phyloP scores from a whole-genome alignment of 2,888 invertebrate species.

The Thysanoteuthis rhombus region DNA sequence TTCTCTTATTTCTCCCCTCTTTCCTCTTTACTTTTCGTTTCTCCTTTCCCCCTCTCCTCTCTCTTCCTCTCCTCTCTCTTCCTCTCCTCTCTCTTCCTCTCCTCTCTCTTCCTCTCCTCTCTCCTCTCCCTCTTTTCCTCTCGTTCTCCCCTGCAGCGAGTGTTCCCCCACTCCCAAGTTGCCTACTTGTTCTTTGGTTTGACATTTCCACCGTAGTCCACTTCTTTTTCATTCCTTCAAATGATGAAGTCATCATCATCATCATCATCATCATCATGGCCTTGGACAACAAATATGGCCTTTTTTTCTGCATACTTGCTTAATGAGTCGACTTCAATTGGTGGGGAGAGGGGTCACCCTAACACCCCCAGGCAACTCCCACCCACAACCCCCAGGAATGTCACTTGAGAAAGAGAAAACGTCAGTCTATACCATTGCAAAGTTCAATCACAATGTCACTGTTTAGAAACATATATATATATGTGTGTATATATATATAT shows the following conservation, averaged over 20 bases:
- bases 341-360: too few relatives aligned
- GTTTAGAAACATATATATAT: too few relatives aligned
- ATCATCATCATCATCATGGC: neutral
- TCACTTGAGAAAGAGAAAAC: neutral
- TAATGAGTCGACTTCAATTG: neutral
- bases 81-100: neutral
- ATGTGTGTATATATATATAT: too few relatives aligned
- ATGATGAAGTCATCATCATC: neutral
- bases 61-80: neutral
- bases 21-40: neutral
- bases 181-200: neutral
- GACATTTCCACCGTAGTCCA: too few relatives aligned
- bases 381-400: neutral
- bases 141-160: too few relatives aligned
- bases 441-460: too few relatives aligned
- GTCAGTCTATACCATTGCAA: too few relatives aligned
- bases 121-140: too few relatives aligned
- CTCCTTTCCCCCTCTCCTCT: neutral
- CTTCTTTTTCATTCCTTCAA: too few relatives aligned
- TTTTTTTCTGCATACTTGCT: neutral
- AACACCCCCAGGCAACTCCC: too few relatives aligned
- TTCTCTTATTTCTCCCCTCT: neutral
- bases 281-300: neutral
- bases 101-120: neutral
- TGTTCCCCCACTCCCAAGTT: neutral